Percentiles rank a stretch among this genome's conserved stretches.
These are phyloP conservation scores for Panulirus ornatus DNA, from an alignment of 1,140 invertebrate species.

Conservation along the genomic window DNA sequence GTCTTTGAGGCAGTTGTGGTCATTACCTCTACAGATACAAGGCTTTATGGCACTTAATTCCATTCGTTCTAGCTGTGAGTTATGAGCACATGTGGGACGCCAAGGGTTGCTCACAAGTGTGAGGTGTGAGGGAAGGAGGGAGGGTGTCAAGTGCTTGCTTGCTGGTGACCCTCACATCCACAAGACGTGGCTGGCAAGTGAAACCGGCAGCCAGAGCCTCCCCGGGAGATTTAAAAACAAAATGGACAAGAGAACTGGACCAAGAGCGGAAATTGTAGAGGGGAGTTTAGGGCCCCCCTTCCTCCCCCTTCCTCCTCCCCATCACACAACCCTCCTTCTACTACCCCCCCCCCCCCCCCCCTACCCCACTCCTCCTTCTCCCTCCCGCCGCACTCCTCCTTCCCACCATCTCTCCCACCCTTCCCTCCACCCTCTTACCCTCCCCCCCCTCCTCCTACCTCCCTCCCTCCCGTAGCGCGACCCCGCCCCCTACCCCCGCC, in stretches of 20 bases:
- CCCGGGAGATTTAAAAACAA: constrained; percentile 65
- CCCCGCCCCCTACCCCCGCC: neutral
- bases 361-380: neutral
- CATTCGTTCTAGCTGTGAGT: neutral
- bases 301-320: constrained; percentile 3
- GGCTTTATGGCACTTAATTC: constrained; percentile 48
- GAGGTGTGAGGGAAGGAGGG: neutral
- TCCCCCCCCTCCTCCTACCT: neutral
- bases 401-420: neutral
- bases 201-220: too few relatives aligned
- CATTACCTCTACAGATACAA: constrained; percentile 19
- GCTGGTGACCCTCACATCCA: too few relatives aligned
- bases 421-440: neutral
- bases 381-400: neutral
- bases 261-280: constrained; percentile 72
- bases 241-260: constrained; percentile 67
- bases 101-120: neutral
- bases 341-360: neutral
- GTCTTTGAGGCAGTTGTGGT: constrained; percentile 51
- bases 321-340: neutral
- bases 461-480: neutral
- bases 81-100: neutral
- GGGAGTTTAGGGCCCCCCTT: constrained; percentile 45
- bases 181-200: too few relatives aligned
- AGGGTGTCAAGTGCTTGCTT: too few relatives aligned